Conservation (phyloP, 1,140 invertebrate species). For the Mizuhopecten yessoensis region DNA sequence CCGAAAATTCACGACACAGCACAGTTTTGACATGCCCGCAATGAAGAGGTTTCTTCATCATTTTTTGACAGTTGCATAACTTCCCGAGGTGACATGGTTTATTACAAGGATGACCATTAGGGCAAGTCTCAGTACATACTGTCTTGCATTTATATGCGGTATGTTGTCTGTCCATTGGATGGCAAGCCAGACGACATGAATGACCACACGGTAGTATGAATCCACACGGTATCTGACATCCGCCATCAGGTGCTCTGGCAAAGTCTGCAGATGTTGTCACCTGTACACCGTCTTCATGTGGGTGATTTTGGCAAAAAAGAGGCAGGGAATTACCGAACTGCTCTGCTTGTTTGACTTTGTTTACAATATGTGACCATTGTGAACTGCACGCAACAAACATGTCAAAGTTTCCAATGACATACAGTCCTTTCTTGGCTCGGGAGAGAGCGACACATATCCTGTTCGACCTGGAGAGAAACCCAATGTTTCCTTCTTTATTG, state of each 20-base stretch:
- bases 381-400: too few species aligned
- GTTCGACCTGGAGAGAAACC: constrained; percentile 90
- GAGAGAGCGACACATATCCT: too few species aligned
- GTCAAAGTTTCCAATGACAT: too few species aligned
- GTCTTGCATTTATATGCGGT: constrained; percentile 74
- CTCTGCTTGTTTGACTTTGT: constrained; percentile 60
- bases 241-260: constrained; percentile 81
- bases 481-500: too few species aligned
- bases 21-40: too few species aligned
- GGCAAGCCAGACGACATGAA: constrained; percentile 77
- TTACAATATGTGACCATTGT: constrained; percentile 82
- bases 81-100: too few species aligned
- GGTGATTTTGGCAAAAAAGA: constrained; percentile 84
- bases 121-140: constrained; percentile 76
- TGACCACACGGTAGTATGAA: constrained; percentile 81
- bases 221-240: constrained; percentile 81
- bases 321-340: constrained; percentile 72
- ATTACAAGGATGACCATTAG: too few species aligned
- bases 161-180: constrained; percentile 77
- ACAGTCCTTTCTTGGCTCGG: too few species aligned
- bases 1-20: too few species aligned
- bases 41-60: too few species aligned
- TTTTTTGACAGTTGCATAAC: too few species aligned
- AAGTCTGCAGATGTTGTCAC: constrained; percentile 78
- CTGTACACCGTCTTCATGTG: constrained; percentile 69